A percentile compares a stretch with the other conserved stretches of the same genome.
Conservation (phyloP, 2,797 vertebrate genomes). For the Spheniscus humboldti region DNA sequence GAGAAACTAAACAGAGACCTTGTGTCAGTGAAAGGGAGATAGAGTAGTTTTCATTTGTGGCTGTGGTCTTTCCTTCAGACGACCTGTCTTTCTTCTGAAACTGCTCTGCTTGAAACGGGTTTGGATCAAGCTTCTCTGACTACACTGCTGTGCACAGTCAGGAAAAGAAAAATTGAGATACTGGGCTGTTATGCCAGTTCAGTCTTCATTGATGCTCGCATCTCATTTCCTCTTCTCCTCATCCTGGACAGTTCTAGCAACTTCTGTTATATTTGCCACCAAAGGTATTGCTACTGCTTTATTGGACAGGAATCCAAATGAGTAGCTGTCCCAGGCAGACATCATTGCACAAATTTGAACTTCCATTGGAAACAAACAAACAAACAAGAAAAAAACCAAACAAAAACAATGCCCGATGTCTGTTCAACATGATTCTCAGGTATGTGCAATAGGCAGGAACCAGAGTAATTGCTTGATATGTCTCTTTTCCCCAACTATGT, state of each 20-base stretch:
- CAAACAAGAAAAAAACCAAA: neutral
- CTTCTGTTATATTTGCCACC: neutral
- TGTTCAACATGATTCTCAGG: neutral
- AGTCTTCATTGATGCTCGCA: neutral
- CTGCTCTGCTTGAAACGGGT: neutral
- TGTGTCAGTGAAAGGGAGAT: neutral
- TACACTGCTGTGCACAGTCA: neutral
- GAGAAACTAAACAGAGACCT: neutral
- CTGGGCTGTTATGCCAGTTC: neutral
- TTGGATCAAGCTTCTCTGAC: neutral
- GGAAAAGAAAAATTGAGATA: neutral
- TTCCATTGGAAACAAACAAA: neutral
- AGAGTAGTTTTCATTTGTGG: neutral
- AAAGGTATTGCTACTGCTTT: neutral
- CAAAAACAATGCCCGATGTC: neutral
- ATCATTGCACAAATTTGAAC: neutral
- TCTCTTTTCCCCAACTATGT: neutral
- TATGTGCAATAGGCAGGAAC: neutral
- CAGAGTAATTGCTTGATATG: neutral
- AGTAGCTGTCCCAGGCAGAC: neutral
- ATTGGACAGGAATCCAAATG: neutral
- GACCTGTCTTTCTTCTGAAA: neutral
- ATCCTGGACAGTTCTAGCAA: neutral
- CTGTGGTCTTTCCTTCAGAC: neutral
- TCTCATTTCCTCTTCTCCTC: neutral